These are phyloP conservation scores for Enchytraeus crypticus DNA, from an alignment of 2,888 invertebrate genomes.

Conservation along the genomic window DNA sequence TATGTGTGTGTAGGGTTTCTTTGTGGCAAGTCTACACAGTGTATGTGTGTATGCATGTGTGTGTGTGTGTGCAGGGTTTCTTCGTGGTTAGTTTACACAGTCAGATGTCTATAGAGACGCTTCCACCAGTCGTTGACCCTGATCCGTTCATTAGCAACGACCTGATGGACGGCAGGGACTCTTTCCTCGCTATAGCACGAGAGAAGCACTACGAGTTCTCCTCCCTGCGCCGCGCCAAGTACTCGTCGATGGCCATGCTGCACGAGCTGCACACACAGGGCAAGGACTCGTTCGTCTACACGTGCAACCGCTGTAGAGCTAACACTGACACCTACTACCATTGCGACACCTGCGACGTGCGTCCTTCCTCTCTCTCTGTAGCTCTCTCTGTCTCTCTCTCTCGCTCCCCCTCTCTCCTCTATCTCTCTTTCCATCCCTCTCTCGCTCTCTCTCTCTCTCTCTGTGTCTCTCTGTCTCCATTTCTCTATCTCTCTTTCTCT, in stretches of 20 bases:
- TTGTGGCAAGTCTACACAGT: too few species aligned
- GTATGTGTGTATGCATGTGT: not conserved
- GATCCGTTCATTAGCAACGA: too few species aligned
- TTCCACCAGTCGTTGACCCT: conserved; percentile 86
- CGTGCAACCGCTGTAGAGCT: conserved; percentile 91
- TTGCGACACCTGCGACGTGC: conserved; percentile 83
- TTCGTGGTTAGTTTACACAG: conserved; percentile 92
- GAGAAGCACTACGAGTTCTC: conserved; percentile 99
- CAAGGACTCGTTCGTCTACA: conserved; percentile 94
- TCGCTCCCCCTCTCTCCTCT: too few species aligned
- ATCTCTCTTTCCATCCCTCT: too few species aligned
- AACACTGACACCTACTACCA: conserved; percentile 94
- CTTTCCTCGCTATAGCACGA: conserved; percentile 89
- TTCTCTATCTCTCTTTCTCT: too few species aligned
- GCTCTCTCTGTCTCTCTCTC: too few species aligned
- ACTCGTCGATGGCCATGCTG: conserved; percentile 91
- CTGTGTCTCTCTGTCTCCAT: too few species aligned
- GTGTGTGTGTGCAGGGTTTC: conserved; percentile 64
- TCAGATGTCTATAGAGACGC: conserved; percentile 55
- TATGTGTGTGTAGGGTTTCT: too few species aligned
- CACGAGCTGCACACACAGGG: conserved; percentile 98
- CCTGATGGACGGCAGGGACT: conserved; percentile 99
- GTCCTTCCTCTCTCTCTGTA: conserved; percentile 40
- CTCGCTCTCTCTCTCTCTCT: too few species aligned
- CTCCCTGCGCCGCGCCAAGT: conserved; percentile 83